phyloP scores from a whole-genome alignment of 2,113 vertebrate genomes.

The Gymnorhina tibicen region DNA sequence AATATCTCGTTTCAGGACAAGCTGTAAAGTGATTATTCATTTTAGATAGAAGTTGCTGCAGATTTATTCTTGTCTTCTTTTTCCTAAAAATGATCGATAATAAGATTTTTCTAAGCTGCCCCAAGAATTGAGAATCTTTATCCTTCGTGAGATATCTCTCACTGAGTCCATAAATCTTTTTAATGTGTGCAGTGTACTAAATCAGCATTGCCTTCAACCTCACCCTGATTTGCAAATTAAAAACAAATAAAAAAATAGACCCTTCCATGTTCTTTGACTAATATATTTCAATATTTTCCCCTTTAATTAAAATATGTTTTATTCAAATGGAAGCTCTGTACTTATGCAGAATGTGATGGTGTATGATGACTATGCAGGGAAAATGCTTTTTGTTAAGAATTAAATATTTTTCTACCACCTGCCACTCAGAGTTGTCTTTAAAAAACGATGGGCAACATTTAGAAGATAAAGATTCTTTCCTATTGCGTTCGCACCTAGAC shows the following conservation, averaged over 20 bases:
- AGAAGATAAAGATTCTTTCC: neutral
- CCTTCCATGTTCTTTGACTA: neutral
- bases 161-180: neutral
- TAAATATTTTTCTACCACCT: neutral
- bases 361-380: neutral
- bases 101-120: neutral
- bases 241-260: neutral
- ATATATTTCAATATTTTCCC: neutral
- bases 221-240: neutral
- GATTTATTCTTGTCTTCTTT: constrained; percentile 9
- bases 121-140: neutral
- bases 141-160: neutral
- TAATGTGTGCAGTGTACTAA: neutral
- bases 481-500: neutral
- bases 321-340: neutral
- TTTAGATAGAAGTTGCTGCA: neutral
- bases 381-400: neutral
- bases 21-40: neutral
- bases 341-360: neutral
- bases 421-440: neutral
- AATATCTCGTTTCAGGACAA: neutral
- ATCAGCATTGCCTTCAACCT: neutral
- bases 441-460: neutral
- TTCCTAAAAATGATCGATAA: neutral
- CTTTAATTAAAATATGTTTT: neutral